These are phyloP conservation scores for Micrastur ruficollis DNA, from an alignment of 2,797 vertebrate species.

Conservation along the genomic window DNA sequence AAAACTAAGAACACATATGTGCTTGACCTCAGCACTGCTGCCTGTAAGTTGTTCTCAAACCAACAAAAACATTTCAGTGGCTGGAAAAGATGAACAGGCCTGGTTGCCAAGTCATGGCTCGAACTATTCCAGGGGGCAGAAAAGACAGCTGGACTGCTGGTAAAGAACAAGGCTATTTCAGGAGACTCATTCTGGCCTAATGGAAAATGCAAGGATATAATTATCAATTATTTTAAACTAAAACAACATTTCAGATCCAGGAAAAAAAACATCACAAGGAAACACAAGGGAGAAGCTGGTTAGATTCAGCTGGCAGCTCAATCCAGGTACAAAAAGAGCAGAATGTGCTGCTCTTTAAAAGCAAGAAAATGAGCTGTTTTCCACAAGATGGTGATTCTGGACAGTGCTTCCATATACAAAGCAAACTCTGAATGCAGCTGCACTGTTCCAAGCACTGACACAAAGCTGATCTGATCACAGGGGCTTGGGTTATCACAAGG, in stretches of 20 bases:
- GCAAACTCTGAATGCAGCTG: background rate
- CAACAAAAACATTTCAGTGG: conserved; percentile 39
- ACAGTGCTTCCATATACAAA: background rate
- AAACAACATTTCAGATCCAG: conserved; percentile 44
- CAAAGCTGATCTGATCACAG: background rate
- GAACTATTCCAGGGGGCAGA: conserved; percentile 36
- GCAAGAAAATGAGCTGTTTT: background rate
- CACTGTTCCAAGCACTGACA: background rate
- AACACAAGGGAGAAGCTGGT: conserved; percentile 2
- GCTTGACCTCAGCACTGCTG: conserved; percentile 35
- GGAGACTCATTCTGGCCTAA: conserved; percentile 40
- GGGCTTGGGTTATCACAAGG: background rate
- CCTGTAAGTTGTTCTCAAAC: conserved; percentile 39
- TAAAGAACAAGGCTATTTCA: conserved; percentile 47
- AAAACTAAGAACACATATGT: background rate
- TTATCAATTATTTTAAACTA: conserved; percentile 67
- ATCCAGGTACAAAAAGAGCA: background rate
- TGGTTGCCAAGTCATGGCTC: conserved; percentile 13
- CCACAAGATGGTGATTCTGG: background rate
- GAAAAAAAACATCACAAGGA: conserved; percentile 29
- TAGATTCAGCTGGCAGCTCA: background rate
- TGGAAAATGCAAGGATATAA: conserved; percentile 68
- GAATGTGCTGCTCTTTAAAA: background rate
- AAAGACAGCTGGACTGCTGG: conserved; percentile 50
- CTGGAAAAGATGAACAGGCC: conserved; percentile 66